Conservation (phyloP, 92 coral and sea anemone species). For the Virgularia gustaviana region DNA sequence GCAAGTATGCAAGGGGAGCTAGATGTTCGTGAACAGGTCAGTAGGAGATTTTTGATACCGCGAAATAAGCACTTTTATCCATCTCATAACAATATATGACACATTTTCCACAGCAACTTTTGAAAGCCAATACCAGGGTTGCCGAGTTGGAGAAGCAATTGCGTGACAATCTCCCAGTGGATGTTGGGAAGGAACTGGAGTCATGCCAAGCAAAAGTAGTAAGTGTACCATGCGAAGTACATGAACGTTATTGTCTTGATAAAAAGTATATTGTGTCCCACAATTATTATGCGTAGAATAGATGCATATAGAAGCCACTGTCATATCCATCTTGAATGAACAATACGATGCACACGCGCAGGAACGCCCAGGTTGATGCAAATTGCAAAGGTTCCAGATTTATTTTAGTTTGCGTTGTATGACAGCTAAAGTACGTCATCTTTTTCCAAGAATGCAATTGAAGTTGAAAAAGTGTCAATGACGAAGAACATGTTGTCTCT, state of each 20-base stretch:
- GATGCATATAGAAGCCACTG: no score
- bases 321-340: no score
- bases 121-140: slow-evolving; percentile 71
- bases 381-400: no score
- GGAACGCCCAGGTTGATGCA: no score
- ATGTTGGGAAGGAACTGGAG: slow-evolving; percentile 84
- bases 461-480: slow-evolving; percentile 66
- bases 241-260: not conserved
- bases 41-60: not conserved
- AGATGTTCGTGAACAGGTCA: slow-evolving; percentile 65
- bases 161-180: slow-evolving; percentile 81
- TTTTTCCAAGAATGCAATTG: slow-evolving; percentile 72
- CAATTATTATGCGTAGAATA: not conserved
- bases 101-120: slow-evolving; percentile 60
- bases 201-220: slow-evolving; percentile 79
- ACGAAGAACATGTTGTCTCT: slow-evolving; percentile 60
- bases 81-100: no score
- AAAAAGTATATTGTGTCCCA: not conserved
- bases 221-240: not conserved
- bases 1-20: slow-evolving; percentile 73
- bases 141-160: slow-evolving; percentile 77
- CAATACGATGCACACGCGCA: no score
- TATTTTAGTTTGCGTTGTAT: no score
- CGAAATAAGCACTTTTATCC: no score
- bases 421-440: no score